These are phyloP conservation scores for Cryptocephalus primarius DNA, from an alignment of 2,888 invertebrate species.

Conservation along the genomic window DNA sequence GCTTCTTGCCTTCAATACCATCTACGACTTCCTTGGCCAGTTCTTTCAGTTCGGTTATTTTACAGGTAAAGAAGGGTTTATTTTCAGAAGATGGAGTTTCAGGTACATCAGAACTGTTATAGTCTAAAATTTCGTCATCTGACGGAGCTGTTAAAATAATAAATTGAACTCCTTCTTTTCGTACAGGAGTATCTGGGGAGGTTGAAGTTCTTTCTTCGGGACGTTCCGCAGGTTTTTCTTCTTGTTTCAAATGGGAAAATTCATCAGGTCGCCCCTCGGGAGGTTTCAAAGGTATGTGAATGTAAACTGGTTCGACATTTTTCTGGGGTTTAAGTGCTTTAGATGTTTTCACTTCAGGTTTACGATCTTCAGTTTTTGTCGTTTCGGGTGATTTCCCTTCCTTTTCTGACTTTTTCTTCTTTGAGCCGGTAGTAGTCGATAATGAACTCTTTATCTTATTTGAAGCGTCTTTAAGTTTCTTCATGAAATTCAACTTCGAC, in stretches of 20 bases:
- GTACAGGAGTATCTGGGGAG: slow-evolving; percentile 9
- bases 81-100: slow-evolving; percentile 29
- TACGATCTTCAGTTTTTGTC: slow-evolving; percentile 8
- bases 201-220: slow-evolving; percentile 15
- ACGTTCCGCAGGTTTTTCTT: slow-evolving; percentile 7
- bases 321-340: slow-evolving; percentile 9
- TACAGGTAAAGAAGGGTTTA: slow-evolving; percentile 20
- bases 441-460: slow-evolving; percentile 28
- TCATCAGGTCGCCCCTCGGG: slow-evolving; percentile 32
- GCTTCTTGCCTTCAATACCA: slow-evolving; percentile 19
- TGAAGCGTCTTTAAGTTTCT: slow-evolving; percentile 28
- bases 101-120: slow-evolving; percentile 23
- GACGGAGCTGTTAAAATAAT: slow-evolving; percentile 35
- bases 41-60: slow-evolving; percentile 27
- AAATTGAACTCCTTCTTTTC: slow-evolving; percentile 26
- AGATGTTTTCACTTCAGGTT: neutral
- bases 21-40: slow-evolving; percentile 30
- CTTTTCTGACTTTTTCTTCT: slow-evolving; percentile 11
- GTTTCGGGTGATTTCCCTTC: slow-evolving; percentile 1
- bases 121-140: slow-evolving; percentile 33
- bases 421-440: slow-evolving; percentile 14
- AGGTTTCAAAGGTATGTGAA: slow-evolving; percentile 35
- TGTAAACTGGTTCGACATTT: slow-evolving; percentile 27
- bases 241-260: slow-evolving; percentile 30
- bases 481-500: slow-evolving; percentile 24